These are phyloP conservation scores for Drosophila greeni DNA, from an alignment of 2,888 invertebrate species.

Conservation along the genomic window DNA sequence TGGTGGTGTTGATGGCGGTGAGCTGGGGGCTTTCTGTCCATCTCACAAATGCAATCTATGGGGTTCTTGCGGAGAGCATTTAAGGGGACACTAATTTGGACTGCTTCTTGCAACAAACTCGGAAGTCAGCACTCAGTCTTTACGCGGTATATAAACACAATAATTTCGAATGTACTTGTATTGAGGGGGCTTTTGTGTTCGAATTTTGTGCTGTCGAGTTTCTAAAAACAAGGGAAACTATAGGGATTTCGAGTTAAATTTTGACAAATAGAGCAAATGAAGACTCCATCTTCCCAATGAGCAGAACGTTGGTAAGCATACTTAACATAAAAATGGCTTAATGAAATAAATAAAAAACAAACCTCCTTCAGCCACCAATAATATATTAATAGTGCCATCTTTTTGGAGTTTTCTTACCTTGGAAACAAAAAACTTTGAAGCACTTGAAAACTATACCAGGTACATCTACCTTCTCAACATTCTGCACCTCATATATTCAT, in stretches of 20 bases:
- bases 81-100: slow-evolving; percentile 8
- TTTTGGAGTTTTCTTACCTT: not conserved
- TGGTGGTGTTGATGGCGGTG: slow-evolving; percentile 33
- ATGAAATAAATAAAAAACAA: not conserved
- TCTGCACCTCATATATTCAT: slow-evolving; percentile 18
- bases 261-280: slow-evolving; percentile 16
- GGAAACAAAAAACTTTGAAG: not conserved
- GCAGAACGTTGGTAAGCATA: not conserved
- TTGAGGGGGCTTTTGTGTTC: slow-evolving; percentile 44
- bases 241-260: slow-evolving; percentile 14
- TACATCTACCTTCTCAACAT: not conserved
- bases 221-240: slow-evolving; percentile 31
- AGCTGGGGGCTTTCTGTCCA: slow-evolving; percentile 52
- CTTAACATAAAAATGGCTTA: not conserved
- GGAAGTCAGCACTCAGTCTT: not conserved
- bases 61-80: not conserved
- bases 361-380: too few relatives aligned
- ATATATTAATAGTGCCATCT: too few relatives aligned
- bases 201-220: slow-evolving; percentile 61
- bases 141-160: slow-evolving; percentile 51
- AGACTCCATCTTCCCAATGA: too few relatives aligned
- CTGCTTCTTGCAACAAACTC: not conserved
- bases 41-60: slow-evolving; percentile 45
- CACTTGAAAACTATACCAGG: not conserved
- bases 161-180: slow-evolving; percentile 56